Evolutionary conservation across 92 coral and sea anemone genomes (phyloP), one percentile per base, ranked within the genome.

Genomic region (Epizoanthus stellaris): DNA sequence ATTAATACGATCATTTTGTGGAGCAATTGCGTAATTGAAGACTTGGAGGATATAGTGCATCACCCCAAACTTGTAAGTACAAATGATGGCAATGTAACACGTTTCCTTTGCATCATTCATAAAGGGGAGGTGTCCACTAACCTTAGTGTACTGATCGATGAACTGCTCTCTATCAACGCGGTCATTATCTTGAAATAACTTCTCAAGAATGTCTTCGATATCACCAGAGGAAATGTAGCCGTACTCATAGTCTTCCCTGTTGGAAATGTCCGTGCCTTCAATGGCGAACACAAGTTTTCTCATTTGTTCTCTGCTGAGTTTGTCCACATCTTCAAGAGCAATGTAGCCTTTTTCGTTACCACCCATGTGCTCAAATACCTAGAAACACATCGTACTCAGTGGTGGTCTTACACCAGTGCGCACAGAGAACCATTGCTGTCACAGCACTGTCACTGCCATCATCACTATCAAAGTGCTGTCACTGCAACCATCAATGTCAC

Each of bases 291-390:
- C 81, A 16, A 76, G 5, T 76, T 25, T 59, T 43, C 81, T 59
- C 81, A 76, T 59, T 8, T 76, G 67, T 16, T 76, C 54, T 17
- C 81, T 58, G 67, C 53, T 58, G 12, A 76, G 81, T 59, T 76
- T 76, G 60, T 76, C 81, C 39, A 76, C 66, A 68, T 76, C 81
- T 76, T 76, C 69, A 76, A 76, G 53, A 58, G 81, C 20, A 15
- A 76, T 76, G 56, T 76, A 76, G 0, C 69, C 81, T 39, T 76
- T 76, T 39, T 59, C 52, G 53, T 76, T 58, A 2, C 81, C 81
- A 13, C 81, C 81, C 81, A 76, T 38, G 40, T 56, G 81, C 69
- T 76, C 12, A 49, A 76, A 76, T 39, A 76, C 1, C 81, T 76
- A 4, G 30, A 52, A 25, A 12, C 38, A 53, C 16, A 73, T 53